phyloP scores from a whole-genome alignment of 2,888 invertebrate genomes.

The Chouioia cunea region DNA sequence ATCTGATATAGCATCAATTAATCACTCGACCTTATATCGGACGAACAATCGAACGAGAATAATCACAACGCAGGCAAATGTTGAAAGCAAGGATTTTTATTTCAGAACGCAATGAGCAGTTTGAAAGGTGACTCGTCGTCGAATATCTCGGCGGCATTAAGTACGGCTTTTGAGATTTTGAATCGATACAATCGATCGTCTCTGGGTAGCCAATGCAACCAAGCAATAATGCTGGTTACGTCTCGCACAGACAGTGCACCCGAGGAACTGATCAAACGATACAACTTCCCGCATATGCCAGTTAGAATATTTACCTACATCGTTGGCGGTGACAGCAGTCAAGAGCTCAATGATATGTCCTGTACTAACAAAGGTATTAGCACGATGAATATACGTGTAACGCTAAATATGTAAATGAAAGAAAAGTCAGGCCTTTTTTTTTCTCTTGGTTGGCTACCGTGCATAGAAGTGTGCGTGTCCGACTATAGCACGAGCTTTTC shows the following conservation, averaged over 20 bases:
- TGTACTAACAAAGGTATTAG: conserved; percentile 96
- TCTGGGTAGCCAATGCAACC: conserved; percentile 94
- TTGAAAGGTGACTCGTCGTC: conserved; percentile 80
- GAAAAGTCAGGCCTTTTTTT: conserved; percentile 14
- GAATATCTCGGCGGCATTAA: conserved; percentile 93
- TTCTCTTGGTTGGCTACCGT: too few species aligned
- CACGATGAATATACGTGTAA: neutral
- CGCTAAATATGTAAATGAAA: neutral
- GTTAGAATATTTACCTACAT: conserved; percentile 97
- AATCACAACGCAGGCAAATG: too few species aligned
- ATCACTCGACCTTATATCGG: too few species aligned
- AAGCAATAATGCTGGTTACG: conserved; percentile 97
- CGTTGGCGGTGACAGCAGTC: conserved; percentile 91
- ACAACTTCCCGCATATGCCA: conserved; percentile 94
- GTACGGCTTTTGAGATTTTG: conserved; percentile 91
- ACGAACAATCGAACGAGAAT: too few species aligned
- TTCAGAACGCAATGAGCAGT: conserved; percentile 73
- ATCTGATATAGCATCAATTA: too few species aligned
- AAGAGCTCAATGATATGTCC: conserved; percentile 93
- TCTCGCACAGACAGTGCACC: conserved; percentile 86
- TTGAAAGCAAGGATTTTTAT: conserved; percentile 36
- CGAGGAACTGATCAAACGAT: conserved; percentile 78
- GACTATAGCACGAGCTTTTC: neutral
- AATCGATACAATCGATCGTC: conserved; percentile 89
- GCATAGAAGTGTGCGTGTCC: too few species aligned